Evolutionary conservation across 2,888 invertebrate genomes (phyloP).

Genomic region (Scaeva pyrastri): DNA sequence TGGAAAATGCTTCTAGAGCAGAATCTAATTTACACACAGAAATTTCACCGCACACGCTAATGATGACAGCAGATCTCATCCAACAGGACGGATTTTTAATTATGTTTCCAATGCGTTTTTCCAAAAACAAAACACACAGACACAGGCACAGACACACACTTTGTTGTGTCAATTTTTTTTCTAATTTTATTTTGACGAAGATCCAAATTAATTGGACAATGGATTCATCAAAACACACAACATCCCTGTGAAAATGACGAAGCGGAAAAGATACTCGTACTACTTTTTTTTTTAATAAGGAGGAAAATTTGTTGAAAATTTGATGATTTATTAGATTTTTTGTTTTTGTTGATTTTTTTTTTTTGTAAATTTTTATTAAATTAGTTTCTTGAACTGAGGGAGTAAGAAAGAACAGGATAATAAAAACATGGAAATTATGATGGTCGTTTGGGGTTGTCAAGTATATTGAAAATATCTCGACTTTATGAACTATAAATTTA

Average conservation of each 20-base stretch:
- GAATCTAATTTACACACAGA: slow-evolving; percentile 63
- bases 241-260: background rate
- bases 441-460: slow-evolving; percentile 18
- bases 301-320: slow-evolving; percentile 28
- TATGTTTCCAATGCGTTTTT: slow-evolving; percentile 44
- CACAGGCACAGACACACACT: too few species aligned
- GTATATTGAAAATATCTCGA: slow-evolving; percentile 7
- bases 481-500: slow-evolving; percentile 14
- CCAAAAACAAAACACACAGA: slow-evolving; percentile 4
- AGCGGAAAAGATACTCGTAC: background rate
- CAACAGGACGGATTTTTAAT: slow-evolving; percentile 58
- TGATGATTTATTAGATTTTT: slow-evolving; percentile 30
- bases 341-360: background rate
- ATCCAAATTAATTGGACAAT: slow-evolving; percentile 65
- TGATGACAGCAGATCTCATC: slow-evolving; percentile 68
- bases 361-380: slow-evolving; percentile 3
- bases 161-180: slow-evolving; percentile 33
- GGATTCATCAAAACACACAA: slow-evolving; percentile 50
- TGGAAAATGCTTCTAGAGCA: slow-evolving; percentile 44
- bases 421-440: slow-evolving; percentile 3
- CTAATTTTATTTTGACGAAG: slow-evolving; percentile 25
- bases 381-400: slow-evolving; percentile 6
- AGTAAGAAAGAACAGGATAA: background rate
- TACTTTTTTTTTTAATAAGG: background rate
- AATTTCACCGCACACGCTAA: slow-evolving; percentile 54